Evolutionary conservation across 2,113 vertebrate genomes (phyloP).

Genomic region (Pelmatolapia mariae): DNA sequence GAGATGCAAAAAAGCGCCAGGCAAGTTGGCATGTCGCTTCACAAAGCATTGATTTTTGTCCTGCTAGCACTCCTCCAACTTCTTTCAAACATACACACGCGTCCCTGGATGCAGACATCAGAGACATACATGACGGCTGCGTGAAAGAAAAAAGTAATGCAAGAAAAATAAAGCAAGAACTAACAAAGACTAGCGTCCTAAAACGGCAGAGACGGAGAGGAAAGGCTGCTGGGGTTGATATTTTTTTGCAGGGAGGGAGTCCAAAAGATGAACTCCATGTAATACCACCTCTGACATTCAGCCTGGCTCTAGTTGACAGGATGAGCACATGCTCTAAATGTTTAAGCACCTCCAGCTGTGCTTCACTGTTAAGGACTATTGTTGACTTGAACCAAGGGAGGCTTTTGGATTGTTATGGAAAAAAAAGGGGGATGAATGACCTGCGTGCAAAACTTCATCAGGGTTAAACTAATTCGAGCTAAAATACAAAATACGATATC

Average conservation of each 20-base stretch:
- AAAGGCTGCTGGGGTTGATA: slow-evolving; percentile 19
- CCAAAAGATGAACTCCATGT: slow-evolving; percentile 57
- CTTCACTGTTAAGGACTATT: slow-evolving; percentile 66
- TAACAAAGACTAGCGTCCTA: neutral
- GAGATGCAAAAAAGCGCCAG: neutral
- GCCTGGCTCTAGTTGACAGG: slow-evolving; percentile 54
- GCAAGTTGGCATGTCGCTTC: neutral
- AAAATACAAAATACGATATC: neutral
- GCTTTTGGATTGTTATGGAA: slow-evolving; percentile 8
- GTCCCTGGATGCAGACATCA: neutral
- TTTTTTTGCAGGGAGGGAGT: neutral
- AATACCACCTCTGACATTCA: slow-evolving; percentile 58
- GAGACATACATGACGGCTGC: neutral
- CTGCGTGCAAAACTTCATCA: neutral
- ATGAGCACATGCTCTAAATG: slow-evolving; percentile 55
- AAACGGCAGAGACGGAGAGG: slow-evolving; percentile 7
- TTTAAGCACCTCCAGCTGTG: slow-evolving; percentile 72
- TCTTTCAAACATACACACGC: neutral
- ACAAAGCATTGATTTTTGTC: neutral
- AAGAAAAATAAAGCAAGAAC: neutral
- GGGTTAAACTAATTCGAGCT: slow-evolving; percentile 1
- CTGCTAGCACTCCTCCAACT: neutral
- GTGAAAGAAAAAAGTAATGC: neutral
- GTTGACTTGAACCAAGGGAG: slow-evolving; percentile 57
- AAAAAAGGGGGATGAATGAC: slow-evolving; percentile 25